Percentiles rank a stretch among this genome's conserved stretches.
Conservation (phyloP, 2,797 vertebrate genomes). For the Scolopax rusticola region DNA sequence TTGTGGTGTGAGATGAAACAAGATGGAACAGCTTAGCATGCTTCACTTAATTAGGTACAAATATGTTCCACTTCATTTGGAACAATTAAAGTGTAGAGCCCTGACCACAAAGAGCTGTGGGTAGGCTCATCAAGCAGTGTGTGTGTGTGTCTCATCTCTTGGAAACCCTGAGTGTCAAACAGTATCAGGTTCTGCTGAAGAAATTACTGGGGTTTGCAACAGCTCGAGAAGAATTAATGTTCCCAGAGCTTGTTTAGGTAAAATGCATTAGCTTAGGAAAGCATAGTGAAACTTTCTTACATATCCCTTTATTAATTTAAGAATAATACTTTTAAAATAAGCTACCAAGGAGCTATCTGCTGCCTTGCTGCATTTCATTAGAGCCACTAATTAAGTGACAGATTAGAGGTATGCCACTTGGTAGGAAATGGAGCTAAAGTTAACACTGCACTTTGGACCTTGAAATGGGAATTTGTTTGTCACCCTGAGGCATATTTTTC, state of each 20-base stretch:
- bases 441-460: background rate
- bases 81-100: slow-evolving; percentile 45
- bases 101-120: slow-evolving; percentile 63
- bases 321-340: background rate
- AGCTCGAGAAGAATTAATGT: background rate
- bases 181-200: background rate
- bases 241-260: background rate
- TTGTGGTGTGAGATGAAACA: background rate
- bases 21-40: slow-evolving; percentile 58
- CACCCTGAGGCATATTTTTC: background rate
- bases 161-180: slow-evolving; percentile 79
- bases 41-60: background rate
- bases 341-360: background rate
- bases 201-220: background rate
- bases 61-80: slow-evolving; percentile 75
- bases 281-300: background rate
- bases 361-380: background rate
- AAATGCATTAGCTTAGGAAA: background rate
- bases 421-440: background rate
- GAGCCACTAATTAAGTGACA: background rate
- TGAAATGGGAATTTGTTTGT: background rate
- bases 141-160: slow-evolving; percentile 56
- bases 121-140: background rate
- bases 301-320: background rate
- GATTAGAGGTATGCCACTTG: background rate